phyloP scores from a whole-genome alignment of 2,888 invertebrate species.

The Drosophila greeni region DNA sequence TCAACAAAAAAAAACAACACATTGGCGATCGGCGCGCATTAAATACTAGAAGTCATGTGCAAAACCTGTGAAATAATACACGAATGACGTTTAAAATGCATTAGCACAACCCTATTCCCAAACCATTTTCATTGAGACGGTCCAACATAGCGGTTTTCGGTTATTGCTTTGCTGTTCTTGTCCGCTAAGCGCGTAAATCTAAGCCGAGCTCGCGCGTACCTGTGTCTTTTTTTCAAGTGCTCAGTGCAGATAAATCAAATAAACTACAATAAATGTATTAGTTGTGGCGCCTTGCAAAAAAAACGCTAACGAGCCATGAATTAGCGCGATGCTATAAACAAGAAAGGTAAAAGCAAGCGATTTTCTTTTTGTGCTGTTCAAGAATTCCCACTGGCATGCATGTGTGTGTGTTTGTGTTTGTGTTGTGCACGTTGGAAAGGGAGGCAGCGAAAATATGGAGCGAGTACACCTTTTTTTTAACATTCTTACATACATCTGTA shows the following conservation, averaged over 20 bases:
- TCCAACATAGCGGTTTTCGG: conserved; percentile 52
- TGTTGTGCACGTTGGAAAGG: conserved; percentile 22
- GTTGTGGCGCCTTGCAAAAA: conserved; percentile 17
- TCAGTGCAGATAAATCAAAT: not conserved
- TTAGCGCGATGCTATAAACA: conserved; percentile 34
- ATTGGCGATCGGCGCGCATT: not conserved
- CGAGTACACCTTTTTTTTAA: conserved; percentile 35
- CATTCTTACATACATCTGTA: conserved; percentile 9
- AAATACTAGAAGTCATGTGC: not conserved
- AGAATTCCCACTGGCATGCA: conserved; percentile 35
- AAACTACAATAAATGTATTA: conserved; percentile 3
- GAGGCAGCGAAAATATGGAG: conserved; percentile 53
- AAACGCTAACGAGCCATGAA: conserved; percentile 19
- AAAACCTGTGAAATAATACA: not conserved
- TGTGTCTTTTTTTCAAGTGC: conserved; percentile 19
- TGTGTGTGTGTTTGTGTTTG: conserved; percentile 18
- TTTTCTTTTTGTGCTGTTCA: conserved; percentile 22
- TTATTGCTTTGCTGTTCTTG: conserved; percentile 23
- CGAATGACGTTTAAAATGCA: not conserved
- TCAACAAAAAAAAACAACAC: not conserved
- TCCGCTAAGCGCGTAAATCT: conserved; percentile 58
- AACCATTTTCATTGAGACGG: conserved; percentile 57
- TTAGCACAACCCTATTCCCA: not conserved
- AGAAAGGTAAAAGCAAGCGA: conserved; percentile 48
- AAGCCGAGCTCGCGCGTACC: conserved; percentile 19